Evolutionary conservation across 2,888 invertebrate species (phyloP).

Genomic region (Strigamia crassipes): DNA sequence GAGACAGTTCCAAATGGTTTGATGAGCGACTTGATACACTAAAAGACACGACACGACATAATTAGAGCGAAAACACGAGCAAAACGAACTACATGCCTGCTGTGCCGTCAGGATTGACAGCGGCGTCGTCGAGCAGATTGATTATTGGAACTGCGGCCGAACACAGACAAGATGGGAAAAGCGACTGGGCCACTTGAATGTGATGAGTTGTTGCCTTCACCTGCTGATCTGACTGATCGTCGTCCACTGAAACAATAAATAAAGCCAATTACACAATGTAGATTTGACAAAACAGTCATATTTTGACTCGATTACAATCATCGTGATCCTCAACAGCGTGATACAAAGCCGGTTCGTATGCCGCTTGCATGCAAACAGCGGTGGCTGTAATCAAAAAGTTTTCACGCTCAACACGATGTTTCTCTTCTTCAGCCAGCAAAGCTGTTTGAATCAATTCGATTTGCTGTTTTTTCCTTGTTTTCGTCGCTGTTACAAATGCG

Average conservation of each 20-base stretch:
- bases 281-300: not conserved
- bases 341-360: constrained; percentile 90
- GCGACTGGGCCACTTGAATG: constrained; percentile 86
- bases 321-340: constrained; percentile 79
- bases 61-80: not conserved
- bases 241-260: constrained; percentile 48
- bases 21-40: constrained; percentile 63
- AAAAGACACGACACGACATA: constrained; percentile 59
- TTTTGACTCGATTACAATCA: constrained; percentile 66
- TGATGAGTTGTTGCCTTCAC: constrained; percentile 57
- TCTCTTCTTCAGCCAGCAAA: constrained; percentile 92
- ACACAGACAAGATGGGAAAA: constrained; percentile 96
- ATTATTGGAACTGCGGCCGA: constrained; percentile 95
- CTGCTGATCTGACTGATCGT: constrained; percentile 64
- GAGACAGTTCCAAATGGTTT: constrained; percentile 96
- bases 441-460: constrained; percentile 96
- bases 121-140: constrained; percentile 91
- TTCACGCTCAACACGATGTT: constrained; percentile 90
- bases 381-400: constrained; percentile 95
- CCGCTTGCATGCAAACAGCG: constrained; percentile 91
- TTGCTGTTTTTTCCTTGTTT: constrained; percentile 97
- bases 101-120: constrained; percentile 91
- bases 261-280: not conserved
- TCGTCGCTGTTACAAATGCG: constrained; percentile 95
- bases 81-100: constrained; percentile 67